These are phyloP conservation scores for Argentina silus DNA, from an alignment of 2,797 vertebrate genomes.

Conservation along the genomic window DNA sequence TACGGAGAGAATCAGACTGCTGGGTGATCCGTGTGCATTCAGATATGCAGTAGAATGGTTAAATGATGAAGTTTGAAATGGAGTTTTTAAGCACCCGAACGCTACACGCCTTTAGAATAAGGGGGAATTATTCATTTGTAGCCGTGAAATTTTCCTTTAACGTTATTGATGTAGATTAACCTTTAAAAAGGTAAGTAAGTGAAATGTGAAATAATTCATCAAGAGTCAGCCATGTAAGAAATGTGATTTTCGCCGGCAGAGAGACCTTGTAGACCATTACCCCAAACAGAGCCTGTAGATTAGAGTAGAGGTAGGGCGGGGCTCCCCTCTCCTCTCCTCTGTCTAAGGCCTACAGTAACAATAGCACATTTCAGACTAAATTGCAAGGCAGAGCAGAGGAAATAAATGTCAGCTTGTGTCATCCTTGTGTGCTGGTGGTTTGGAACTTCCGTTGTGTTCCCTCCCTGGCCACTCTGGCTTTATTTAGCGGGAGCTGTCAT, in stretches of 20 bases:
- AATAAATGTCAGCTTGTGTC: slow-evolving; percentile 62
- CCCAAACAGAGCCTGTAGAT: slow-evolving; percentile 50
- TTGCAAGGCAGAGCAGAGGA: slow-evolving; percentile 48
- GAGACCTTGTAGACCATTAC: slow-evolving; percentile 61
- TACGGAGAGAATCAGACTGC: slow-evolving; percentile 46
- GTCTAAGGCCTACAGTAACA: slow-evolving; percentile 38
- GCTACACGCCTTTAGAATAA: slow-evolving; percentile 59
- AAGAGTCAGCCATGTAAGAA: slow-evolving; percentile 71
- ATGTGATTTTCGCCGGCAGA: slow-evolving; percentile 40
- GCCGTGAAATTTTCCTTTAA: slow-evolving; percentile 61
- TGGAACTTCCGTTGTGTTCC: slow-evolving; percentile 56
- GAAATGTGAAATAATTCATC: slow-evolving; percentile 78
- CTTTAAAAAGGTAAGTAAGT: slow-evolving; percentile 76
- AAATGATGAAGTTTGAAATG: slow-evolving; percentile 69
- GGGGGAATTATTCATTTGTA: slow-evolving; percentile 65
- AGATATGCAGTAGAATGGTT: slow-evolving; percentile 52
- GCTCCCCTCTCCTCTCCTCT: slow-evolving; percentile 14
- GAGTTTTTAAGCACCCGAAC: slow-evolving; percentile 58
- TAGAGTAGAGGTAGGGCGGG: slow-evolving; percentile 59
- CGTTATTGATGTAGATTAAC: slow-evolving; percentile 73
- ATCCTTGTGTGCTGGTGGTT: slow-evolving; percentile 41
- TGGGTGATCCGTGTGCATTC: slow-evolving; percentile 60
- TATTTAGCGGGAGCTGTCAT: slow-evolving; percentile 83
- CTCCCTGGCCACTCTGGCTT: slow-evolving; percentile 63
- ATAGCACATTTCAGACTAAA: slow-evolving; percentile 59